These are phyloP conservation scores for Allygus modestus DNA, from an alignment of 2,888 invertebrate species.

Conservation along the genomic window DNA sequence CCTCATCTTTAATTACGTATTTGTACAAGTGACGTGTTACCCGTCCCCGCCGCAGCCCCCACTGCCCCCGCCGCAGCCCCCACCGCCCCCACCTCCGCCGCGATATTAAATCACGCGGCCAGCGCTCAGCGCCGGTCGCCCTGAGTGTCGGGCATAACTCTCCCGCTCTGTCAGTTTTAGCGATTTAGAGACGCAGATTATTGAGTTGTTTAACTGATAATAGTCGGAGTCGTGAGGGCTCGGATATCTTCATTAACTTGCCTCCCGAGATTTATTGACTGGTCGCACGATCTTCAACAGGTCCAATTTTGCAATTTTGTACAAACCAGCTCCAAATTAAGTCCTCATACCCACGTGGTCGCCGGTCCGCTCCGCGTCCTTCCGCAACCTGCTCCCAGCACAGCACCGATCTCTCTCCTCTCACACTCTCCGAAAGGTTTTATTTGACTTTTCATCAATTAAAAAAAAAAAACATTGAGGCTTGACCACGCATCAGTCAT, in stretches of 20 bases:
- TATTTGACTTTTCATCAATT: too few species aligned
- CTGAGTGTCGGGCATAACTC: constrained; percentile 42
- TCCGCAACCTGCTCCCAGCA: not conserved
- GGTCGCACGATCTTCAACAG: constrained; percentile 55
- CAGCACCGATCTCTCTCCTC: not conserved
- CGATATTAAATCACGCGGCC: not conserved
- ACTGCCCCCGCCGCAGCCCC: not conserved
- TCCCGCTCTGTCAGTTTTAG: constrained; percentile 33
- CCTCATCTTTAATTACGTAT: too few species aligned
- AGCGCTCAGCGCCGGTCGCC: constrained; percentile 21
- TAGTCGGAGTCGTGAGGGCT: constrained; percentile 47
- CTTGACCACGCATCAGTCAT: too few species aligned
- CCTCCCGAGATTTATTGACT: constrained; percentile 48
- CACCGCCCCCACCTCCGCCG: not conserved
- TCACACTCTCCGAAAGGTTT: not conserved
- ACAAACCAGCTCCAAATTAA: constrained; percentile 40
- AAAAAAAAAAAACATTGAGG: too few species aligned
- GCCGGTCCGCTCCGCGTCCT: not conserved
- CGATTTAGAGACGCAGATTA: constrained; percentile 48
- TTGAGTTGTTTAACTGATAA: constrained; percentile 58
- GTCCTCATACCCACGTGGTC: constrained; percentile 18
- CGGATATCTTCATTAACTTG: constrained; percentile 57
- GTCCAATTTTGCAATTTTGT: constrained; percentile 56
- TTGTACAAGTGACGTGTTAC: too few species aligned
- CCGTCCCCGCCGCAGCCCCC: too few species aligned